A percentile compares a stretch with the other conserved stretches of the same genome.
Conservation (phyloP, 2,113 vertebrate species). For the Hepsetus odoe region DNA sequence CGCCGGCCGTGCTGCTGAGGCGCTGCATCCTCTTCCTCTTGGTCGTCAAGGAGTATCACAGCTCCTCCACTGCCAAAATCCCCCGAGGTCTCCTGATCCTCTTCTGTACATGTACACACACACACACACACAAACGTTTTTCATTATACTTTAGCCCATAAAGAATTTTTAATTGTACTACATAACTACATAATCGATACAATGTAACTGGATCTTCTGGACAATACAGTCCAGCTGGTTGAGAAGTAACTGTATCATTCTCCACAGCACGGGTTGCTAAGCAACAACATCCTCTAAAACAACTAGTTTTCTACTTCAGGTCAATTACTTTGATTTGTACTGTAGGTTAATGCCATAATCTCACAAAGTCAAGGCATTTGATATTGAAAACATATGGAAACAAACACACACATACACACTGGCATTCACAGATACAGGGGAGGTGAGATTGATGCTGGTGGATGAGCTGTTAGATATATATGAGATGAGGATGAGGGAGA, state of each 20-base stretch:
- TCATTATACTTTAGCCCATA: no score
- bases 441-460: conserved; percentile 14
- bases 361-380: background rate
- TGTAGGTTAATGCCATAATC: no score
- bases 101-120: conserved; percentile 58
- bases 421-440: background rate
- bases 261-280: no score
- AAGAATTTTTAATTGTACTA: no score
- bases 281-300: no score
- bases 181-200: no score
- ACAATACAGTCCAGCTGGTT: no score
- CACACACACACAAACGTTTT: background rate
- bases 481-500: background rate
- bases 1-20: conserved; percentile 72
- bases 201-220: no score
- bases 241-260: no score
- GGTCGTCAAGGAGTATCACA: conserved; percentile 82
- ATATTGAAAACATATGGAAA: conserved; percentile 19
- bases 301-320: no score
- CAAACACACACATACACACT: conserved; percentile 14
- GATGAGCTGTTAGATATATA: conserved; percentile 27
- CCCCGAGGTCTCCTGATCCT: conserved; percentile 93
- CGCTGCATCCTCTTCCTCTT: conserved; percentile 86
- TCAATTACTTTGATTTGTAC: no score
- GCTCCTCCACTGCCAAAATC: conserved; percentile 91